Evolutionary conservation across 2,113 vertebrate species (phyloP).

Genomic region (Notechis scutatus): DNA sequence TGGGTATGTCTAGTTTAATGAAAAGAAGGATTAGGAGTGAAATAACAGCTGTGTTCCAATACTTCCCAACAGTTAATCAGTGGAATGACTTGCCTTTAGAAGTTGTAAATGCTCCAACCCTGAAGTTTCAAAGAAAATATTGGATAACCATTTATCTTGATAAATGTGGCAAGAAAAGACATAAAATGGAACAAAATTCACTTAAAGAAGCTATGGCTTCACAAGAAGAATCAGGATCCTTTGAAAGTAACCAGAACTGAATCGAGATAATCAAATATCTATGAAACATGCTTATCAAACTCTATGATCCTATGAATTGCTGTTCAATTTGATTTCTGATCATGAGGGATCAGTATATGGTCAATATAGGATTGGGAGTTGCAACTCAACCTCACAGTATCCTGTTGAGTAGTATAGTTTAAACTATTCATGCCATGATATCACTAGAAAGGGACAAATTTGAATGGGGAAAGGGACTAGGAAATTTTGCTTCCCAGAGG

Average conservation of each 20-base stretch:
- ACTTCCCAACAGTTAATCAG: too few relatives aligned
- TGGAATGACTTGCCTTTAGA: too few relatives aligned
- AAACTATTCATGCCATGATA: background rate
- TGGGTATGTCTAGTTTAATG: too few relatives aligned
- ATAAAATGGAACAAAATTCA: background rate
- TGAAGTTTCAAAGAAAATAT: too few relatives aligned
- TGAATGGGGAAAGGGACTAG: background rate
- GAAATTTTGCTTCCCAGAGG: background rate
- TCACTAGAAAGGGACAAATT: background rate
- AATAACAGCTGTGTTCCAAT: too few relatives aligned
- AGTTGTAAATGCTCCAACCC: too few relatives aligned
- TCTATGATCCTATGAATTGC: background rate
- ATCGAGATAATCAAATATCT: background rate
- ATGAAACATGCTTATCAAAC: background rate
- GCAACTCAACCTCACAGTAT: background rate
- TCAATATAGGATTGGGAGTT: background rate
- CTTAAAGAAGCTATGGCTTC: background rate
- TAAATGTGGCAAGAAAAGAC: background rate
- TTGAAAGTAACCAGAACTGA: background rate
- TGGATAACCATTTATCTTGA: background rate
- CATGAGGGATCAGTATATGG: background rate
- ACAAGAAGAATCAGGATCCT: background rate
- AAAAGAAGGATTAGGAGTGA: too few relatives aligned
- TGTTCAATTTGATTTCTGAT: background rate
- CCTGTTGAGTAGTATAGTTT: background rate